Evolutionary conservation across 2,113 vertebrate species (phyloP).

Genomic region (Mirounga angustirostris): DNA sequence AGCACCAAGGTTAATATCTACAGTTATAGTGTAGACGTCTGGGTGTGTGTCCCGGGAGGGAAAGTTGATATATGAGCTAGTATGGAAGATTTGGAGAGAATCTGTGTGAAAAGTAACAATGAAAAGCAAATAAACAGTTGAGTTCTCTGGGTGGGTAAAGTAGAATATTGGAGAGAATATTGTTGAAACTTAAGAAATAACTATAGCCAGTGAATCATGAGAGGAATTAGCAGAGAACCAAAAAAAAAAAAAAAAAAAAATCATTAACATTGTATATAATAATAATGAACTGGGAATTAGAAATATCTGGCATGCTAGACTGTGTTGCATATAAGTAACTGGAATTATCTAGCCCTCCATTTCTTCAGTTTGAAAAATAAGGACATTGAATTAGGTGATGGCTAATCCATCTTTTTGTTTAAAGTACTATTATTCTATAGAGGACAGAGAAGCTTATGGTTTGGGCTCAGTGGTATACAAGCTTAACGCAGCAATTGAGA

Average conservation of each 20-base stretch:
- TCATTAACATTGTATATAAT: conserved; percentile 53
- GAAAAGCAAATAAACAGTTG: neutral
- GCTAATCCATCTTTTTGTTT: conserved; percentile 47
- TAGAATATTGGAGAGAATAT: neutral
- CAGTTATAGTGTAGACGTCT: neutral
- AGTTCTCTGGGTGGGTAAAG: neutral
- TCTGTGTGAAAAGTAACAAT: neutral
- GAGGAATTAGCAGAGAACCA: neutral
- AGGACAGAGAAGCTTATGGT: neutral
- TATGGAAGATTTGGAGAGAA: neutral
- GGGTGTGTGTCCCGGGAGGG: neutral
- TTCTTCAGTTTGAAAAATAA: conserved; percentile 33
- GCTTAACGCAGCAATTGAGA: neutral
- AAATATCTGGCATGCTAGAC: neutral
- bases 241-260: neutral
- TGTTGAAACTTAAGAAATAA: conserved; percentile 45
- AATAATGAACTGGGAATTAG: neutral
- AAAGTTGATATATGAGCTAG: neutral
- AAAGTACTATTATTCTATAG: neutral
- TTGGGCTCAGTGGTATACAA: neutral
- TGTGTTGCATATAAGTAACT: neutral
- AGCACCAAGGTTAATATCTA: neutral
- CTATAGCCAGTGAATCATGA: neutral
- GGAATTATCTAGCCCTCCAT: neutral
- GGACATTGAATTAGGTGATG: neutral